A percentile compares a stretch with the other conserved stretches of the same genome.
These are phyloP conservation scores for Erpetoichthys calabaricus DNA, from an alignment of 2,797 vertebrate species.

Conservation along the genomic window DNA sequence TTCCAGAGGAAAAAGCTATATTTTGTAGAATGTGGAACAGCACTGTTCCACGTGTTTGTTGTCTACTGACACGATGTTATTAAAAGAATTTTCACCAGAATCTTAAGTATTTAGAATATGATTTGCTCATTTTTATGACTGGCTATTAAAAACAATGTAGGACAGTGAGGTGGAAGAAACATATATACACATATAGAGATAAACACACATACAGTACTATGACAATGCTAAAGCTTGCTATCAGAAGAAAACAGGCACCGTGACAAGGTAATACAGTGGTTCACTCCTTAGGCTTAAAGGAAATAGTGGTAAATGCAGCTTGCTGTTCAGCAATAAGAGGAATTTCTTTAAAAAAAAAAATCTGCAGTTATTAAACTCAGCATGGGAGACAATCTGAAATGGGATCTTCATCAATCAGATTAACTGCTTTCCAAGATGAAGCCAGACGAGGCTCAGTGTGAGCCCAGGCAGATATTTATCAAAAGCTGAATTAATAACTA, in stretches of 20 bases:
- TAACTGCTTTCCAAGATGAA: slow-evolving; percentile 65
- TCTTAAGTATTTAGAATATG: too few relatives aligned
- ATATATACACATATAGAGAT: too few relatives aligned
- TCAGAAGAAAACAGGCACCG: slow-evolving; percentile 5
- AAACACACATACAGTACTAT: background rate
- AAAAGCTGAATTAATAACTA: slow-evolving; percentile 73
- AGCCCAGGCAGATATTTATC: slow-evolving; percentile 71
- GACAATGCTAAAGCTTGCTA: slow-evolving; percentile 1
- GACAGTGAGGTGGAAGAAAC: too few relatives aligned
- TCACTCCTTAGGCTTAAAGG: background rate
- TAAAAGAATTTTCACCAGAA: too few relatives aligned
- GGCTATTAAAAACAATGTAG: too few relatives aligned
- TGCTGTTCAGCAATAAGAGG: slow-evolving; percentile 21
- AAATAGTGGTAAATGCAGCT: slow-evolving; percentile 10
- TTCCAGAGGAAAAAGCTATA: background rate
- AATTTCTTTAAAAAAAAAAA: slow-evolving; percentile 21
- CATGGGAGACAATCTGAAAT: slow-evolving; percentile 66
- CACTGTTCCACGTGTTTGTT: too few relatives aligned
- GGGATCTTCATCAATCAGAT: slow-evolving; percentile 79
- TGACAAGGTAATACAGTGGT: slow-evolving; percentile 4
- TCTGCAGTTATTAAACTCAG: slow-evolving; percentile 54
- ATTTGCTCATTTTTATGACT: too few relatives aligned
- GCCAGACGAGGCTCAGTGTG: slow-evolving; percentile 63
- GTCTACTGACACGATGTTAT: too few relatives aligned
- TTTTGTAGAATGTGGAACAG: too few relatives aligned